phyloP scores from a whole-genome alignment of 2,113 vertebrate species.

The Cyanistes caeruleus region DNA sequence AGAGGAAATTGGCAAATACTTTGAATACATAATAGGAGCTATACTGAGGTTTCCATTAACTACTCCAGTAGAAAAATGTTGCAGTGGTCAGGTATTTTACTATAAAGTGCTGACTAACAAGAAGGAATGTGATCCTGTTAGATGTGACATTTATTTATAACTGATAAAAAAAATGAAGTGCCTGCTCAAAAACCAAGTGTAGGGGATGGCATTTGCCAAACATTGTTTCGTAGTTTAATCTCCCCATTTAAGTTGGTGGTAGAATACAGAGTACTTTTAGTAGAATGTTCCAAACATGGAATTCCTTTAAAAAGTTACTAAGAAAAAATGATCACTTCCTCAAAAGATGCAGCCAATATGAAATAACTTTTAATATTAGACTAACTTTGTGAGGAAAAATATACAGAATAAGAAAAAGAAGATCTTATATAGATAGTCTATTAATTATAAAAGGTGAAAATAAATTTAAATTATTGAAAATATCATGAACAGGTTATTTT shows the following conservation, averaged over 20 bases:
- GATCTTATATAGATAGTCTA: neutral
- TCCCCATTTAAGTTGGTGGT: neutral
- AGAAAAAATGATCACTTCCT: neutral
- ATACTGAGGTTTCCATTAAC: conserved; percentile 45
- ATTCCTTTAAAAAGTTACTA: neutral
- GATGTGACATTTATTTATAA: neutral
- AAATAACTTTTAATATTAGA: neutral
- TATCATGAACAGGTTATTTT: neutral
- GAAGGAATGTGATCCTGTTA: conserved; percentile 23
- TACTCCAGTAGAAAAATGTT: conserved; percentile 22
- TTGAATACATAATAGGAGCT: conserved; percentile 44
- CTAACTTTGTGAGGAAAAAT: neutral
- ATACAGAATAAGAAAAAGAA: neutral
- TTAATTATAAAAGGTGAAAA: neutral
- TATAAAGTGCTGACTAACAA: neutral
- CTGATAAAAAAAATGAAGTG: neutral
- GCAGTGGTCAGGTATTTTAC: conserved; percentile 42
- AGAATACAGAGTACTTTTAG: neutral
- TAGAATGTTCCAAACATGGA: neutral
- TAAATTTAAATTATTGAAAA: neutral
- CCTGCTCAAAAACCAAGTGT: neutral
- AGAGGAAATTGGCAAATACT: conserved; percentile 45
- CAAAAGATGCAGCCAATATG: neutral
- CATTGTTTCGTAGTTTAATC: neutral
- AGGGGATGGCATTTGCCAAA: neutral